phyloP scores from a whole-genome alignment of 92 coral and sea anemone genomes.

The Bergia puertoricense region DNA sequence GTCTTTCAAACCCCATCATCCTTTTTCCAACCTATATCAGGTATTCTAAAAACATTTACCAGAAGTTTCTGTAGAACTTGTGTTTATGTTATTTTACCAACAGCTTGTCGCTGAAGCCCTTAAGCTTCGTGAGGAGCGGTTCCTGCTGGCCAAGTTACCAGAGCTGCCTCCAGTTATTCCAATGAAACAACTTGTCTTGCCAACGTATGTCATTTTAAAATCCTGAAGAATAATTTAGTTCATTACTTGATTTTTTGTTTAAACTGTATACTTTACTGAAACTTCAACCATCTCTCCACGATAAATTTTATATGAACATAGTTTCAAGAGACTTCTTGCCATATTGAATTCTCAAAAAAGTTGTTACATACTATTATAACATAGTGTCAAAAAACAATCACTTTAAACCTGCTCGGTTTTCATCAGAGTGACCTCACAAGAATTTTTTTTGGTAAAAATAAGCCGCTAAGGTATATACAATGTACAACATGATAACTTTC shows the following conservation, averaged over 20 bases:
- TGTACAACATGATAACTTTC: no score
- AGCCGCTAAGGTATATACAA: no score
- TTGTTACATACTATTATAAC: no score
- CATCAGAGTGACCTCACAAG: no score
- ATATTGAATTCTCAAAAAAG: no score
- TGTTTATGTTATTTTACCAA: neutral
- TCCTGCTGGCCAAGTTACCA: constrained; percentile 69
- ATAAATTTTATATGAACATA: no score
- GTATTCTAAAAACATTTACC: neutral
- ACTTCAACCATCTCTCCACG: neutral
- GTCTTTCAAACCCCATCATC: no score
- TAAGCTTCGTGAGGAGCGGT: constrained; percentile 77
- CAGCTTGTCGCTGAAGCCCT: constrained; percentile 91
- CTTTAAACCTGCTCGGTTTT: neutral
- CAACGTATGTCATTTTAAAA: constrained; percentile 74
- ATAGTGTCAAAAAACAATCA: no score
- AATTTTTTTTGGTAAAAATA: no score
- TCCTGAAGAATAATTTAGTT: neutral
- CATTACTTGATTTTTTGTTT: neutral
- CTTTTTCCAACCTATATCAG: no score
- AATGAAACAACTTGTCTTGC: constrained; percentile 80
- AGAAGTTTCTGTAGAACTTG: neutral
- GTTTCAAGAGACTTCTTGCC: no score
- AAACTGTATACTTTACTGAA: neutral
- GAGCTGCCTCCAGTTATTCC: constrained; percentile 84